Percentiles rank a stretch among this genome's conserved stretches.
Evolutionary conservation across 2,888 invertebrate species (phyloP).

Genomic region (Byasa hedistus): DNA sequence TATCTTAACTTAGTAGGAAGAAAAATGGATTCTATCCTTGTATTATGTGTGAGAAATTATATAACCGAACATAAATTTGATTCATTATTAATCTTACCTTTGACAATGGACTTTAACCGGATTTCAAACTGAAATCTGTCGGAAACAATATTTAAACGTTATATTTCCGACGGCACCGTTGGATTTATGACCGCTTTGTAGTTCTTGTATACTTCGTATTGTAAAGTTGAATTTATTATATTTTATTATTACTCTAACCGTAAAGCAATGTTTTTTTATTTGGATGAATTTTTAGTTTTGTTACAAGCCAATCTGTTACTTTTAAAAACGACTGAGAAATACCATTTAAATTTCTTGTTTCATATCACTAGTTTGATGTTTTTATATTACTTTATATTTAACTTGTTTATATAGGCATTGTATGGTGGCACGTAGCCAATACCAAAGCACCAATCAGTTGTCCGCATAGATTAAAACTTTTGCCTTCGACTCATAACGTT

Average conservation of each 20-base stretch:
- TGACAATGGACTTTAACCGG: not conserved
- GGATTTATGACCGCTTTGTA: not conserved
- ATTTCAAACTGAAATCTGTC: constrained; percentile 1
- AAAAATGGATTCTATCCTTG: too few relatives aligned
- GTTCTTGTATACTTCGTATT: not conserved
- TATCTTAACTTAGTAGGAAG: too few relatives aligned
- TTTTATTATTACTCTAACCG: too few relatives aligned
- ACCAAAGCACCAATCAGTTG: not conserved
- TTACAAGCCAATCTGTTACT: too few relatives aligned
- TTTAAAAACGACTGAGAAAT: too few relatives aligned
- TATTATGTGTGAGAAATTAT: not conserved
- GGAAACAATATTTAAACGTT: not conserved
- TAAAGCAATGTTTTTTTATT: too few relatives aligned
- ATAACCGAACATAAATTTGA: not conserved
- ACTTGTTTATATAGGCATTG: not conserved
- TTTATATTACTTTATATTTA: too few relatives aligned
- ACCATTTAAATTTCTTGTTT: too few relatives aligned
- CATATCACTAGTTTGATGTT: too few relatives aligned
- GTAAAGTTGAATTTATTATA: not conserved
- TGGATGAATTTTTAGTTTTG: too few relatives aligned
- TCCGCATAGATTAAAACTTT: constrained; percentile 1
- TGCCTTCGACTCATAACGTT: not conserved
- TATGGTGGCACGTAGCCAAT: not conserved
- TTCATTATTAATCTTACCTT: not conserved
- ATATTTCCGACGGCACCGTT: not conserved